Base-by-base conservation (phyloP, 1,140 invertebrate species). In the Drosophila repletoides region DNA sequence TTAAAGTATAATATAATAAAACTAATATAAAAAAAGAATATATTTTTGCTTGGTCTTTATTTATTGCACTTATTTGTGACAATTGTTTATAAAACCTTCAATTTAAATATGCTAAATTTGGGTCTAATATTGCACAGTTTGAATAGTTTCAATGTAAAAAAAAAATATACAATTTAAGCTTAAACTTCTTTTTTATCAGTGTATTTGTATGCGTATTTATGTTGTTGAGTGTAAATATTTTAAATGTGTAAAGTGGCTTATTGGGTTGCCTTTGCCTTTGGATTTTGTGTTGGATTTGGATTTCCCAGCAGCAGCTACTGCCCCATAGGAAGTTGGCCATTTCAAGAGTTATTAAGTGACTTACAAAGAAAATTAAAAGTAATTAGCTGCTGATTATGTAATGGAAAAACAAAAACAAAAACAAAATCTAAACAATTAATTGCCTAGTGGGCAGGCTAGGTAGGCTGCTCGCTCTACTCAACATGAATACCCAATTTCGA, bases 341-440 rank as follows among this genome's bases (percentile, higher is more conserved):
- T 52, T 45, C 34, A 26, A 53, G 46, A 38, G 33, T 43, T 64
- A 73, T 72, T 59, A 69, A 65, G 52, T 76, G 72, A 72, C 65
- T 48, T 48, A 74, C 76, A 74, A 79, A 66, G 76, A 80, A 79
- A 79, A 79, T 80, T 74, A 79, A 80, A 65, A 74, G 59, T 75
- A 79, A 75, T 79, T 80, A 71, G 74, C 70, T 69, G 64, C 26
- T 31, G 59, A 34, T 79, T 79, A 71, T 60, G 76, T 43, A 79
- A 79, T 80, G 21, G 55, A 34, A 19, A 34, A 26, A 38, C n/a
- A 5, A 43, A 41, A 33, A 41, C 10, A 67, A 65, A 38, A 46
- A 24, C 41, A 14, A 28, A 49, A 31, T 22, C 29, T 45, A 17
- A 49, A 53, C 28, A 65, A 53, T 66, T 75, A 79, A 80, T 75